Conservation (phyloP, 2,888 invertebrate species). For the Molanna angustata region DNA sequence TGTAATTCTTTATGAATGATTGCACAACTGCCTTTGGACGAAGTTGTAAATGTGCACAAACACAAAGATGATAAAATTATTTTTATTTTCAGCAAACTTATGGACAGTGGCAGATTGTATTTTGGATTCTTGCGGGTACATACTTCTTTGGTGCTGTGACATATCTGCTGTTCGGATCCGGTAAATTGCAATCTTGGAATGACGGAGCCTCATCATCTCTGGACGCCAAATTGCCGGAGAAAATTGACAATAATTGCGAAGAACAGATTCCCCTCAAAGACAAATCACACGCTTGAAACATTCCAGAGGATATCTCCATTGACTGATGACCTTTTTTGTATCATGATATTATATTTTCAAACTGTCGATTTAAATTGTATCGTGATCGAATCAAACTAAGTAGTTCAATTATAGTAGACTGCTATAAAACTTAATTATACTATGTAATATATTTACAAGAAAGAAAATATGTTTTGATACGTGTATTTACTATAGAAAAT, state of each 20-base stretch:
- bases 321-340: too few species aligned
- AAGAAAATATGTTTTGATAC: too few species aligned
- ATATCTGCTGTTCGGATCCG: constrained; percentile 65
- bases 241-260: constrained; percentile 33
- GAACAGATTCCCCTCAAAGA: constrained; percentile 47
- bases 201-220: constrained; percentile 28
- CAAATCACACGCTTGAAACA: constrained; percentile 35
- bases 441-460: too few species aligned
- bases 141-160: constrained; percentile 65
- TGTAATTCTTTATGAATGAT: too few species aligned
- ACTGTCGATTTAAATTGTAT: too few species aligned
- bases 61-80: background rate
- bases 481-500: too few species aligned
- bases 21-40: too few species aligned
- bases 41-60: too few species aligned
- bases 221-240: constrained; percentile 4
- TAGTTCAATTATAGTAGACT: too few species aligned
- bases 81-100: constrained; percentile 61
- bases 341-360: too few species aligned
- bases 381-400: too few species aligned
- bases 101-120: constrained; percentile 76
- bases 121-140: constrained; percentile 72
- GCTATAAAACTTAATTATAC: too few species aligned
- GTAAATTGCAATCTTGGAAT: constrained; percentile 59
- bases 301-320: constrained; percentile 20